A percentile compares a stretch with the other conserved stretches of the same genome.
phyloP scores from a whole-genome alignment of 2,888 invertebrate genomes.

The Trachelus iudaicus region DNA sequence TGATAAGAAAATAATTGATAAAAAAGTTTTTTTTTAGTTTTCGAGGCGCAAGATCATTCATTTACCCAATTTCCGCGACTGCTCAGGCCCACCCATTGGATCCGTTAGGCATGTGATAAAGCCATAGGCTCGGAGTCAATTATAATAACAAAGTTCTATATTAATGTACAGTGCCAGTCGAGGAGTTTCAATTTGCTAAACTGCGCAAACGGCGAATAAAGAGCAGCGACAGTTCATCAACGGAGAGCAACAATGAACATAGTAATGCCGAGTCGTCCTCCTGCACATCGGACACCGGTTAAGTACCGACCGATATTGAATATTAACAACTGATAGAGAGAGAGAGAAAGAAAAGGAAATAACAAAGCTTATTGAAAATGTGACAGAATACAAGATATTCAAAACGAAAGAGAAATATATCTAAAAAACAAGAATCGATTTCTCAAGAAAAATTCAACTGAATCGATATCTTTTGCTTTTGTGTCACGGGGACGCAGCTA shows the following conservation, averaged over 20 bases:
- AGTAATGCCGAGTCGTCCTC: constrained; percentile 60
- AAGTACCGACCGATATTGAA: constrained; percentile 13
- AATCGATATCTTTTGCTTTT: neutral
- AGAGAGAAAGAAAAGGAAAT: constrained; percentile 4
- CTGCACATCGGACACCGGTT: constrained; percentile 60
- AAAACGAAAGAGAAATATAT: neutral
- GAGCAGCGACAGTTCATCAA: constrained; percentile 63
- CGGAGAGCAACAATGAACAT: constrained; percentile 62
- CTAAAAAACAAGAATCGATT: neutral
- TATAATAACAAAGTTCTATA: constrained; percentile 41
- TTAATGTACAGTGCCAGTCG: constrained; percentile 61
- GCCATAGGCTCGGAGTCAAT: constrained; percentile 19
- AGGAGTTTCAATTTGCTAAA: constrained; percentile 64
- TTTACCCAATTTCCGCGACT: constrained; percentile 17
- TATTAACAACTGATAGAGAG: neutral
- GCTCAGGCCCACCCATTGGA: neutral
- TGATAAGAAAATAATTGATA: constrained; percentile 33
- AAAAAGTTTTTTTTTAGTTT: constrained; percentile 36
- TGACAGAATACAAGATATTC: neutral
- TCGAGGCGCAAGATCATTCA: constrained; percentile 25
- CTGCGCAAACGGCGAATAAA: constrained; percentile 59
- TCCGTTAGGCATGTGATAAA: neutral
- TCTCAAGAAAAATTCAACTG: neutral
- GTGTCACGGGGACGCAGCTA: neutral
- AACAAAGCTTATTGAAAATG: neutral